Evolutionary conservation across 2,797 vertebrate species (phyloP), one percentile per base, ranked within the genome.

Genomic region (Chrosomus eos): DNA sequence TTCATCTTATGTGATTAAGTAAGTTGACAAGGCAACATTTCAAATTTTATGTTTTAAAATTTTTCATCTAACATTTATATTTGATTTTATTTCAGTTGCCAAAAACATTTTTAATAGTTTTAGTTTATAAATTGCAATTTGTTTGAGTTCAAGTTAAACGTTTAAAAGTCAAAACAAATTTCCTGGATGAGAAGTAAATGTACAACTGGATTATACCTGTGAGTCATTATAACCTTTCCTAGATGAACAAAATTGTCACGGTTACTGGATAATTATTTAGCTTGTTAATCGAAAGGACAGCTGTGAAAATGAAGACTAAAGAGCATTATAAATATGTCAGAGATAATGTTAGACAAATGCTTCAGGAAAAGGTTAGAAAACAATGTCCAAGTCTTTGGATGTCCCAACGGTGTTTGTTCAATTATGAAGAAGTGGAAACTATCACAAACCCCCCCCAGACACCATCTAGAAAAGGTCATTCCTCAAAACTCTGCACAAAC

Each of bases 391-490:
- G 58, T 78, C 74, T 72, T 79, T 62, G 38, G 23, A 26, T 51
- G 40, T 80, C 55, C 55, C 67, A 40, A 68, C n/a, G 18, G 83
- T 80, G 76, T 62, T 73, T 58, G 40, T 85, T 85, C 77, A 85
- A 85, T 85, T 80, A 79, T 85, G 36, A 79, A 53, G 75, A 79
- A 85, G 67, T 80, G 58, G 43, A 80, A 71, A 72, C 40, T 72
- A 62, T 53, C 43, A 71, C 68, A 85, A 85, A 40, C 55, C 76
- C 83, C 76, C 28, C 16, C 40, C 40, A 11, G 67, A 80, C 40
- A 4, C 36, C 8, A 55, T 78, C 74, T 43, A 80, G 83, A 85
- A 80, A 85, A 85, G 76, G 83, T 85, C 83, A 85, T 73, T 26
- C 53, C 83, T 85, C 83, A 80, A 51, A 66, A 80, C 55, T 40